Evolutionary conservation across 2,113 vertebrate species (phyloP), one percentile per base, ranked within the genome.

Genomic region (Macquaria ambigua): DNA sequence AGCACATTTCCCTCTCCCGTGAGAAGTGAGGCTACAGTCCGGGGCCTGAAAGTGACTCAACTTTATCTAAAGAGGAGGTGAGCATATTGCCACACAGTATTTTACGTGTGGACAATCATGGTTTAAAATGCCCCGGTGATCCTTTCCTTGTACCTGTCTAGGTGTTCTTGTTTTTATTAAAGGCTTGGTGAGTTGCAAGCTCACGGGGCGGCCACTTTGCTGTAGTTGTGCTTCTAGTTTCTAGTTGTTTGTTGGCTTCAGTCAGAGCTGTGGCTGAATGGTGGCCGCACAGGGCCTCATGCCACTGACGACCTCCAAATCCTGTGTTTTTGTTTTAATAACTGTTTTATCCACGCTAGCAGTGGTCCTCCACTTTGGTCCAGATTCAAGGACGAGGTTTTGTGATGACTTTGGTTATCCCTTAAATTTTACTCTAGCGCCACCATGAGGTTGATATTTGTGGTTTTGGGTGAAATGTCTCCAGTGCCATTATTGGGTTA

Each of bases 11-110:
- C 43, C 25, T 71, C 63, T 74, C 77, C 58, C 0, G 4, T 46
- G 56, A 87, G 71, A 66, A 58, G 34, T 21, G 31, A 72, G 48
- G 76, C 50, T 78, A 67, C 77, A 87, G 79, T 74, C 58, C 59
- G 66, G 56, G 58, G 61, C 66, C 41, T 18, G 31, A 63, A 81
- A 50, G 55, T 20, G 50, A 74, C 53, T 75, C 58, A 58, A 48
- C 78, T 59, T 66, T 41, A 71, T 63, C 52, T 48, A 34, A 74
- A 69, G 41, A 66, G 25, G 41, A 52, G 18, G 18, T 31, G 61
- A 62, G 46, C 75, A 20, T 69, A 25, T 62, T 58, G 58, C 62
- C 37, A 18, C 20, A 11, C 10, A 62, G 37, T 43, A 53, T 77
- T 66, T 66, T 23, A 81, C 28, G 56, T 31, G 15, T n/a, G 37